Evolutionary conservation across 2,888 invertebrate genomes (phyloP).

Genomic region (Pharmacophagus antenor): DNA sequence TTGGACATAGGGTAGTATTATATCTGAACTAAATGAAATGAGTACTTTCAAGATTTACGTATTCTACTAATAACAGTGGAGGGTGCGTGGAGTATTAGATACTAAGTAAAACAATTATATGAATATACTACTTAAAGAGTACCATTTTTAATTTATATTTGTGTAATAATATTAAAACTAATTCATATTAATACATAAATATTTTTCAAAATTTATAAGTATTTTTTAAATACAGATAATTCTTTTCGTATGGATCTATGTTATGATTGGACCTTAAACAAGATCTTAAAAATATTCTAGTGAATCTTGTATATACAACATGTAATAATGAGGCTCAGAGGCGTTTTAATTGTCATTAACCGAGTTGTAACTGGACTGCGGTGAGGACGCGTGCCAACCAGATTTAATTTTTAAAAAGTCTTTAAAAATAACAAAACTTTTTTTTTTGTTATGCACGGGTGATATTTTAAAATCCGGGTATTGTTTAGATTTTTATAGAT

Average conservation of each 20-base stretch:
- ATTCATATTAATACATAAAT: too few relatives aligned
- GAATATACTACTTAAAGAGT: too few relatives aligned
- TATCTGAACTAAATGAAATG: neutral
- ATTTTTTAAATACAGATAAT: neutral
- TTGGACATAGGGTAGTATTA: constrained; percentile 7
- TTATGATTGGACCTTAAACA: neutral
- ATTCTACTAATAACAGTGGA: neutral
- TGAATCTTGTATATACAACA: constrained; percentile 7
- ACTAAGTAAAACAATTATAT: too few relatives aligned
- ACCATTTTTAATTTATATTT: too few relatives aligned
- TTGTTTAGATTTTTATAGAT: too few relatives aligned
- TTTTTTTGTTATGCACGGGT: too few relatives aligned
- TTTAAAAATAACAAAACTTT: too few relatives aligned
- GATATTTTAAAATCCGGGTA: too few relatives aligned
- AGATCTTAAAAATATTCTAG: constrained; percentile 11
- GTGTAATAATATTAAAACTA: too few relatives aligned
- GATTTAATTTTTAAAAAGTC: constrained; percentile 10
- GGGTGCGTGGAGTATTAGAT: too few relatives aligned
- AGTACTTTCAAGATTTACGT: neutral
- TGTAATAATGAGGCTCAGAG: constrained; percentile 8
- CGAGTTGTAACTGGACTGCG: constrained; percentile 21
- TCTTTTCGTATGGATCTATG: neutral
- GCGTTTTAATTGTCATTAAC: constrained; percentile 24
- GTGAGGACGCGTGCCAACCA: constrained; percentile 3
- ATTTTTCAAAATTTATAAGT: too few relatives aligned